Percentiles rank a stretch among this genome's conserved stretches.
phyloP scores from a whole-genome alignment of 2,888 invertebrate species.

The Drosophila pseudotalamancana region DNA sequence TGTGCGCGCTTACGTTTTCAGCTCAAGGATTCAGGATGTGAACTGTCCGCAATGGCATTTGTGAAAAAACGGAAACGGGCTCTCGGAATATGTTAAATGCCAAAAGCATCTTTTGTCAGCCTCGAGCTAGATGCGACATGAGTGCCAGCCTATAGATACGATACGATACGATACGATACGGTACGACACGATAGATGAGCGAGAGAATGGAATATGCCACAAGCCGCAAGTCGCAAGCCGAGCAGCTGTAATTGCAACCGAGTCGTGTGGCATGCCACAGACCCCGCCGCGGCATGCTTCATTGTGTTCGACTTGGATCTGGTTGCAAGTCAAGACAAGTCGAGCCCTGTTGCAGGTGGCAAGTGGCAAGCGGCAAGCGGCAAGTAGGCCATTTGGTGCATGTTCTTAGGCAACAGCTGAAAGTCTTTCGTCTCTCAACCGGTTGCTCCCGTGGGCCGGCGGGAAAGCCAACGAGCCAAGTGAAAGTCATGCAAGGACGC shows the following conservation, averaged over 20 bases:
- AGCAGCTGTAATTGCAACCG: conserved; percentile 20
- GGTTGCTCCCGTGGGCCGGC: conserved; percentile 64
- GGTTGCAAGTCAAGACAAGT: conserved; percentile 47
- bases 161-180: neutral
- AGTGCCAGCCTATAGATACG: no score
- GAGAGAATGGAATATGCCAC: conserved; percentile 14
- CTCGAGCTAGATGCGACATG: conserved; percentile 46
- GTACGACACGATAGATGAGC: conserved; percentile 11
- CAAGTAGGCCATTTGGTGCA: conserved; percentile 75
- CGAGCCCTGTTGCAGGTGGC: conserved; percentile 46
- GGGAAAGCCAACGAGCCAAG: conserved; percentile 31
- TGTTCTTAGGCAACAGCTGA: conserved; percentile 23
- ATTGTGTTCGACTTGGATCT: conserved; percentile 43
- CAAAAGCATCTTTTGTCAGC: conserved; percentile 51
- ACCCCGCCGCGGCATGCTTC: conserved; percentile 7
- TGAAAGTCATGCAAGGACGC: conserved; percentile 63
- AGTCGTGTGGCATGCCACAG: conserved; percentile 6
- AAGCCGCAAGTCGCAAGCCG: conserved; percentile 6
- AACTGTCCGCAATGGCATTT: conserved; percentile 49
- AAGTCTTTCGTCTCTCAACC: conserved; percentile 53
- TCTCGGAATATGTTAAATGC: conserved; percentile 15
- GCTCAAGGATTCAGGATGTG: conserved; percentile 75
- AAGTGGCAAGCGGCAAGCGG: conserved; percentile 18
- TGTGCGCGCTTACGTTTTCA: conserved; percentile 51
- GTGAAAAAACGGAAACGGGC: conserved; percentile 10